These are phyloP conservation scores for Channa striata DNA, from an alignment of 2,797 vertebrate species.

Conservation along the genomic window DNA sequence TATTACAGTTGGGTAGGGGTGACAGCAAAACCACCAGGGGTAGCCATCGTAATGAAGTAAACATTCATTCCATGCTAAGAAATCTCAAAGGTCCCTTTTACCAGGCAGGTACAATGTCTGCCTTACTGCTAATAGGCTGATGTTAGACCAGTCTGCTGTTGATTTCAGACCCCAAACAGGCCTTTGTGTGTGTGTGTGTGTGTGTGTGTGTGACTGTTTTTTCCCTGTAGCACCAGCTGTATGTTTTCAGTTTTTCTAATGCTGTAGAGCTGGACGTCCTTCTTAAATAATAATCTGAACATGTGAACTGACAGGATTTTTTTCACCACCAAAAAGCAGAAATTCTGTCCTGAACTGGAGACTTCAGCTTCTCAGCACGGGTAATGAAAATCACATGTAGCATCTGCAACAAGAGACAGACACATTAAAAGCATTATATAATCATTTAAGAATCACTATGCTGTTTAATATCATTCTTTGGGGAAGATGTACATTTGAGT, in stretches of 20 bases:
- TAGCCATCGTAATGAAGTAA: neutral
- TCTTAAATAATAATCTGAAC: no score
- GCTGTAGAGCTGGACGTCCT: no score
- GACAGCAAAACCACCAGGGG: neutral
- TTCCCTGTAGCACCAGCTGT: no score
- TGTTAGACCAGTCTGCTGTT: neutral
- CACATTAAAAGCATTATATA: neutral
- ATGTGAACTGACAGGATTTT: no score
- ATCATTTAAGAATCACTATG: neutral
- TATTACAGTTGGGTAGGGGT: neutral
- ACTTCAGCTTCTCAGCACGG: neutral
- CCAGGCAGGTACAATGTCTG: neutral
- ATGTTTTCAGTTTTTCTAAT: no score
- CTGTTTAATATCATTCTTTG: neutral
- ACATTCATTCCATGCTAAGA: neutral
- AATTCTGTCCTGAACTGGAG: neutral
- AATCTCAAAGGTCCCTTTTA: no score
- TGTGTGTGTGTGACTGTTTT: no score
- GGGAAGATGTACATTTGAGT: slow-evolving; percentile 32
- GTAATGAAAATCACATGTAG: neutral
- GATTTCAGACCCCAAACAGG: no score
- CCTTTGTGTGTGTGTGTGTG: no score
- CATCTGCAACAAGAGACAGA: neutral
- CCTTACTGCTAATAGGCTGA: neutral
- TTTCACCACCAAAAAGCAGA: no score